Conservation (phyloP, 2,888 invertebrate genomes). For the Helobdella robusta region DNA sequence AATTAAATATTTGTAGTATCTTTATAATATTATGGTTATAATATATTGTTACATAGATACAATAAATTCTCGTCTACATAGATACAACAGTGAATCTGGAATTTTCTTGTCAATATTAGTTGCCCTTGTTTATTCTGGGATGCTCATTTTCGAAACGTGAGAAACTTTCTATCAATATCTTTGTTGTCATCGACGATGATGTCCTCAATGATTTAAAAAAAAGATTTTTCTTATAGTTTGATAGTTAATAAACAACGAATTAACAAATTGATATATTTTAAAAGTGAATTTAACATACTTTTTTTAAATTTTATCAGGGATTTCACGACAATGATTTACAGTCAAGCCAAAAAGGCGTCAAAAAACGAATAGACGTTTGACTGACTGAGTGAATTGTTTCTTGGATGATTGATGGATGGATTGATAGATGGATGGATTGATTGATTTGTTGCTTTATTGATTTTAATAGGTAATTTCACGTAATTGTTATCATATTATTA, state of each 20-base stretch:
- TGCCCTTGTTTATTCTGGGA: neutral
- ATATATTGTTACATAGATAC: neutral
- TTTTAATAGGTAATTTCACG: too few species aligned
- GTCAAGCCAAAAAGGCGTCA: too few species aligned
- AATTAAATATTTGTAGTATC: neutral
- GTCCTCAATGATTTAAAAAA: too few species aligned
- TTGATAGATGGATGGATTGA: too few species aligned
- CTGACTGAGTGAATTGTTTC: too few species aligned
- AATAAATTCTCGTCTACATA: neutral
- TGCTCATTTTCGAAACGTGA: neutral
- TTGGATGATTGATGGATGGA: too few species aligned
- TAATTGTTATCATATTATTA: too few species aligned
- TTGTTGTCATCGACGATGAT: too few species aligned
- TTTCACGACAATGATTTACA: neutral
- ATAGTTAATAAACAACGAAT: too few species aligned
- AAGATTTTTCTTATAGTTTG: too few species aligned
- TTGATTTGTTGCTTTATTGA: too few species aligned
- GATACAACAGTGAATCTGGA: conserved; percentile 20
- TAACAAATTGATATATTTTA: neutral
- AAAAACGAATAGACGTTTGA: too few species aligned
- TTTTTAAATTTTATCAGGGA: neutral
- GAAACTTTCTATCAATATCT: neutral
- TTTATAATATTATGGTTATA: neutral
- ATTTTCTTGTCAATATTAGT: conserved; percentile 6
- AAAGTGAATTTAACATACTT: neutral